Conservation (phyloP, 2,797 vertebrate genomes). For the Coregonus ussuriensis region DNA sequence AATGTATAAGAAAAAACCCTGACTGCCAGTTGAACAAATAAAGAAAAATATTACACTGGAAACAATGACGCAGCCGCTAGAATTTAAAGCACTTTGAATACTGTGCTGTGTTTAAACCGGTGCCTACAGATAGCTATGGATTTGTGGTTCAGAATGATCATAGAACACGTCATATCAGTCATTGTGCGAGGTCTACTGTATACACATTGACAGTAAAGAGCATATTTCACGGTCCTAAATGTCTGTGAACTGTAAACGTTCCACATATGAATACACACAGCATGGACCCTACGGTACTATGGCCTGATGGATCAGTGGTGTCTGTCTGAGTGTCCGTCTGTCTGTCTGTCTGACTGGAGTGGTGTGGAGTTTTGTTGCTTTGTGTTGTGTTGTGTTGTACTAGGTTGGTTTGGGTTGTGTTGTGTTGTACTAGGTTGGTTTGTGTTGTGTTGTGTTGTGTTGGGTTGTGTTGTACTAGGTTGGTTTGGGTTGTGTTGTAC, state of each 20-base stretch:
- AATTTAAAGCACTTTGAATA: conserved; percentile 22
- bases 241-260: conserved; percentile 55
- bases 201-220: neutral
- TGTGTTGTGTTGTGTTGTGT: no score
- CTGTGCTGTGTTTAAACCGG: conserved; percentile 11
- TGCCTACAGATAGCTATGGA: conserved; percentile 2
- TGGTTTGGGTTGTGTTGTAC: no score
- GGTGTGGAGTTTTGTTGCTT: neutral
- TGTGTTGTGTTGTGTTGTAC: no score
- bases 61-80: conserved; percentile 33
- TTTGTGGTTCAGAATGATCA: conserved; percentile 22
- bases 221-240: conserved; percentile 29
- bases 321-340: conserved; percentile 32
- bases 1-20: conserved; percentile 45
- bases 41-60: conserved; percentile 31
- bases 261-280: conserved; percentile 44
- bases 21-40: conserved; percentile 26
- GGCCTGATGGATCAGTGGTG: conserved; percentile 47
- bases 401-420: no score
- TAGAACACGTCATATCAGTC: neutral
- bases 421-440: no score
- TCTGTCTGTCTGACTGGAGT: neutral
- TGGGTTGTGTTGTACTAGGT: no score
- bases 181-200: neutral
- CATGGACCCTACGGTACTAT: conserved; percentile 14